Conservation (phyloP, 2,797 vertebrate genomes). For the Gymnodraco acuticeps region DNA sequence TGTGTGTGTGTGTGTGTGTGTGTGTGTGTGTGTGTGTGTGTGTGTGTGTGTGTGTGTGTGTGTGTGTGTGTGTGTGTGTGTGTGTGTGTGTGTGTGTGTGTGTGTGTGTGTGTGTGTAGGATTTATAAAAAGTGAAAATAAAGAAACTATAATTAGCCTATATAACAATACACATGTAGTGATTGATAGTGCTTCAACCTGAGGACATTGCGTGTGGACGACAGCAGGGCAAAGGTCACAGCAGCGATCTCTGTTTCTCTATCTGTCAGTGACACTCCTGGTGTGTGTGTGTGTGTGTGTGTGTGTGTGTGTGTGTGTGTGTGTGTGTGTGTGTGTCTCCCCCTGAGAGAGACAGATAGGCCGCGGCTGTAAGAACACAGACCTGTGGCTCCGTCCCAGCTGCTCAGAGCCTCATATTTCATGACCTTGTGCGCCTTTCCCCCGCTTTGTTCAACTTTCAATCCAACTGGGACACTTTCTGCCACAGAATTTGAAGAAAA, state of each 20-base stretch:
- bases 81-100: conserved; percentile 43
- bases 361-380: conserved; percentile 54
- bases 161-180: conserved; percentile 78
- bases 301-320: conserved; percentile 23
- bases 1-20: conserved; percentile 37
- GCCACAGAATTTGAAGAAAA: conserved; percentile 44
- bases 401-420: conserved; percentile 66
- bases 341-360: conserved; percentile 56
- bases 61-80: conserved; percentile 40
- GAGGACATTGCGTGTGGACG: conserved; percentile 31
- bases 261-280: conserved; percentile 59
- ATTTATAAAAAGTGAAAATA: conserved; percentile 88
- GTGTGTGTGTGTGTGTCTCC: conserved; percentile 22
- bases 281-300: conserved; percentile 26
- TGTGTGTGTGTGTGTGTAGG: conserved; percentile 55
- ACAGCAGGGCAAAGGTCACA: conserved; percentile 57
- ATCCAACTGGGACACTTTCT: conserved; percentile 46
- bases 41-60: conserved; percentile 38
- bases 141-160: conserved; percentile 86
- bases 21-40: conserved; percentile 71
- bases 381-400: conserved; percentile 65
- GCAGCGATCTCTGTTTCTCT: conserved; percentile 46
- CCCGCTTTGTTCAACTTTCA: conserved; percentile 56
- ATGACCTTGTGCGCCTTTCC: conserved; percentile 60
- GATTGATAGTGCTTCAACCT: conserved; percentile 71